phyloP scores from a whole-genome alignment of 2,797 vertebrate genomes.

The Hippopotamyrus pictus region DNA sequence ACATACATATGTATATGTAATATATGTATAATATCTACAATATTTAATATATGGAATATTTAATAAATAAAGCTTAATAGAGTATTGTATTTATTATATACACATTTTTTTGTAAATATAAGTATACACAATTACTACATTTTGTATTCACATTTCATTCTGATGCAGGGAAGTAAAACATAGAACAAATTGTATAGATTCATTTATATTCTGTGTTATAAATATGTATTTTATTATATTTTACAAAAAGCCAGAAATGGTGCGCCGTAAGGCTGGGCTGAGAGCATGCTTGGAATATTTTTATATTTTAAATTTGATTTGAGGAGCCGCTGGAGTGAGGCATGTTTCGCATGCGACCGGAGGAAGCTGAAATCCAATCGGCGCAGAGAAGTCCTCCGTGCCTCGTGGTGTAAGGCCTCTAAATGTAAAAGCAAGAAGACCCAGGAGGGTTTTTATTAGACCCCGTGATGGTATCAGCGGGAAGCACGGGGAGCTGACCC shows the following conservation, averaged over 20 bases:
- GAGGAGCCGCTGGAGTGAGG: slow-evolving; percentile 33
- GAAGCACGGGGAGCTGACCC: slow-evolving; percentile 34
- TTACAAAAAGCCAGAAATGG: background rate
- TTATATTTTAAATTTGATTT: slow-evolving; percentile 38
- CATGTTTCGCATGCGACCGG: slow-evolving; percentile 28
- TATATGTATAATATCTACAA: background rate
- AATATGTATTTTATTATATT: background rate
- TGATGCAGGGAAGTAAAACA: background rate
- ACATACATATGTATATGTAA: background rate
- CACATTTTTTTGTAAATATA: background rate
- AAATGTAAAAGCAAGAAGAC: slow-evolving; percentile 35
- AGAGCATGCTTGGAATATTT: slow-evolving; percentile 36
- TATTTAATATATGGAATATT: background rate
- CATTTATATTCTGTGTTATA: background rate
- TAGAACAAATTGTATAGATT: background rate
- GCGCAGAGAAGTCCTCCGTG: slow-evolving; percentile 32
- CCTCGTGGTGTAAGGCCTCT: slow-evolving; percentile 26
- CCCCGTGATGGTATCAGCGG: slow-evolving; percentile 34
- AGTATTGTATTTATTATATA: background rate
- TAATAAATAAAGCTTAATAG: background rate
- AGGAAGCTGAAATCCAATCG: slow-evolving; percentile 43
- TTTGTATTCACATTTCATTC: background rate
- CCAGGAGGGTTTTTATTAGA: slow-evolving; percentile 48
- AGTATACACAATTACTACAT: background rate
- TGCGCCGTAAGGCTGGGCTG: slow-evolving; percentile 1